Base-by-base conservation (phyloP, 2,888 invertebrate species). In the Odiellus spinosus region DNA sequence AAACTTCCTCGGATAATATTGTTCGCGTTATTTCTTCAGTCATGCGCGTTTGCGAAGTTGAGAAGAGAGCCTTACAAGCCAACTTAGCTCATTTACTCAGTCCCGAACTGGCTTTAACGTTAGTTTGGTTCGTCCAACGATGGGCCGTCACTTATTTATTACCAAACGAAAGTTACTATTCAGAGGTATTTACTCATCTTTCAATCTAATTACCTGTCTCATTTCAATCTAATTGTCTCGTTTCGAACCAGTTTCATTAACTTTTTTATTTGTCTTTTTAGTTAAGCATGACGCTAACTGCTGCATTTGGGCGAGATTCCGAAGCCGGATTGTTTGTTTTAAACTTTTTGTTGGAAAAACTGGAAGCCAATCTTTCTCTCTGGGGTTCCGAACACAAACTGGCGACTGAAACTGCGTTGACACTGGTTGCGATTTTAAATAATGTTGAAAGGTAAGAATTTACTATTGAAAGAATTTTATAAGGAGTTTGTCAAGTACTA, bases 101-200 rank as follows among this genome's bases (percentile, higher is more conserved):
- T 62, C 85, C 85, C 0, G 82, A 84, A 64, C 74, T 86, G 2
- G 78, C 78, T 2, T 76, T 77, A 39, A 79, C 80, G 0, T 69
- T 80, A 40, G 77, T 82, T 56, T 86, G 84, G 83, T 78, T 83
- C 59, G 68, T 87, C 40, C 76, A 77, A 58, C 74, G 79, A 55
- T 86, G 82, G 80, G 75, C 79, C 42, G 70, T 76, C 54, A 75
- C 76, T 1, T 87, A 83, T 61, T 67, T 85, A 49, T 67, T 79
- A 59, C 76, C 77, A 12, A 70, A 71, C 50, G 76, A 76, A 60
- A 68, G 66, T 53, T 72, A 71, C 60, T 76, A 76, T 59, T 62
- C 67, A 46, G 71, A 75, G 62, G 74, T 74, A 55, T 54, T 57
- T 48, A 34, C 42, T 17, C 10, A 32, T 35, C 26, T 11, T 20